Evolutionary conservation across 2,113 vertebrate genomes (phyloP).

Genomic region (Oostethus manadensis): DNA sequence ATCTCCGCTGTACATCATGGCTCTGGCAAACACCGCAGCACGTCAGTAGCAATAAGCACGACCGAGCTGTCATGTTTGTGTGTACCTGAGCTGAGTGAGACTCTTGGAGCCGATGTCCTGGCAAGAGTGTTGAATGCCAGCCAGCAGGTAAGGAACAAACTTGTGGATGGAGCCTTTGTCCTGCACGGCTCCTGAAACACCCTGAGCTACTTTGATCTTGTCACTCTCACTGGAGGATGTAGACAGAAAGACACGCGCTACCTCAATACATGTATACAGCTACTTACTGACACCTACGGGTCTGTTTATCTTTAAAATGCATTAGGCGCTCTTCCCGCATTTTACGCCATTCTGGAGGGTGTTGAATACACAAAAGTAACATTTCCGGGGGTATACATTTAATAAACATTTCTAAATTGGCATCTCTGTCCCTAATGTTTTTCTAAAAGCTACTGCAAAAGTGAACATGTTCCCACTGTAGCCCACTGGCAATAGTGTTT

Average conservation of each 20-base stretch:
- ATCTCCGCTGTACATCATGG: slow-evolving; percentile 98
- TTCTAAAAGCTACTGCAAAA: no score
- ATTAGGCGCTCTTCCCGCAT: no score
- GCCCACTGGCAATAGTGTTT: no score
- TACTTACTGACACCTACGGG: slow-evolving; percentile 7
- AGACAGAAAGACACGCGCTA: neutral
- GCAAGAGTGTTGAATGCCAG: slow-evolving; percentile 94
- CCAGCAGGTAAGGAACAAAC: slow-evolving; percentile 93
- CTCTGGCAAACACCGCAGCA: slow-evolving; percentile 62
- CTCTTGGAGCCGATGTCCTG: slow-evolving; percentile 97
- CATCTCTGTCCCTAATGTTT: no score
- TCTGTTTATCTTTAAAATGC: no score
- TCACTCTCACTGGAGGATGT: slow-evolving; percentile 83
- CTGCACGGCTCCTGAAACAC: slow-evolving; percentile 92
- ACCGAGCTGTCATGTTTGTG: neutral
- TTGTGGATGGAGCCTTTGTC: slow-evolving; percentile 99
- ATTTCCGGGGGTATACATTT: no score
- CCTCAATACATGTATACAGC: neutral
- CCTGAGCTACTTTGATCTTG: slow-evolving; percentile 98
- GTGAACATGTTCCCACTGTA: no score
- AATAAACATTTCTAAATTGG: no score
- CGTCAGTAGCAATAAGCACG: neutral
- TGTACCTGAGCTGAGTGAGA: slow-evolving; percentile 88
- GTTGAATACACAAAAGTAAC: no score
- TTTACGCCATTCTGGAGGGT: no score